Conservation (phyloP, 2,888 invertebrate genomes). For the Cenopis cana region DNA sequence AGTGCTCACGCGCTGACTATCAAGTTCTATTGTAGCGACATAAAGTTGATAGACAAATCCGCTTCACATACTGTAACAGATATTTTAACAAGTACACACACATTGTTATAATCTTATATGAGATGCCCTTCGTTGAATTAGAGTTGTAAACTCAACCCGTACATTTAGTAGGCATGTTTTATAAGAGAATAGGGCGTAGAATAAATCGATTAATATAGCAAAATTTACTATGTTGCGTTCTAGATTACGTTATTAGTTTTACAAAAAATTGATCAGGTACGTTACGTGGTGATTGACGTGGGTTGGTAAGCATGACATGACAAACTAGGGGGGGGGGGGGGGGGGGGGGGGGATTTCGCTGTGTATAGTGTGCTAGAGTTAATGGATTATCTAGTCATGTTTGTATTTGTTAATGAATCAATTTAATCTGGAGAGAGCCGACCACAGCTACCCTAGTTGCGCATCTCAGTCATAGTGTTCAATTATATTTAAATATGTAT, state of each 20-base stretch:
- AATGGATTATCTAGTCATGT: background rate
- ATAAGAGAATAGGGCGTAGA: background rate
- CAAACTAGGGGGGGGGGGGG: background rate
- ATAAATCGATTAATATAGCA: background rate
- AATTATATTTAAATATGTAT: slow-evolving; percentile 49
- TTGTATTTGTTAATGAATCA: background rate
- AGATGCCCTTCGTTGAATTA: background rate
- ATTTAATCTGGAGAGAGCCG: slow-evolving; percentile 10
- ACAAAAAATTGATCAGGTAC: background rate
- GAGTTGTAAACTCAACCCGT: background rate
- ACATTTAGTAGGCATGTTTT: background rate
- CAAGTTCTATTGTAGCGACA: background rate
- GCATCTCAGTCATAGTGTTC: slow-evolving; percentile 61
- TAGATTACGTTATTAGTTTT: background rate
- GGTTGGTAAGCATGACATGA: background rate
- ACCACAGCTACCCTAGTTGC: slow-evolving; percentile 50
- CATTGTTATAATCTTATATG: background rate
- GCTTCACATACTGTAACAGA: too few species aligned
- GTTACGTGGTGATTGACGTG: background rate
- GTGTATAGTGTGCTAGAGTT: background rate
- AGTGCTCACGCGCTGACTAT: too few species aligned
- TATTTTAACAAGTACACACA: background rate
- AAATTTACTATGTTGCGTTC: background rate
- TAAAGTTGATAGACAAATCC: background rate
- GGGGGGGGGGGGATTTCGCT: background rate